Conservation (phyloP, 2,888 invertebrate species). For the Leucophenga maculata region DNA sequence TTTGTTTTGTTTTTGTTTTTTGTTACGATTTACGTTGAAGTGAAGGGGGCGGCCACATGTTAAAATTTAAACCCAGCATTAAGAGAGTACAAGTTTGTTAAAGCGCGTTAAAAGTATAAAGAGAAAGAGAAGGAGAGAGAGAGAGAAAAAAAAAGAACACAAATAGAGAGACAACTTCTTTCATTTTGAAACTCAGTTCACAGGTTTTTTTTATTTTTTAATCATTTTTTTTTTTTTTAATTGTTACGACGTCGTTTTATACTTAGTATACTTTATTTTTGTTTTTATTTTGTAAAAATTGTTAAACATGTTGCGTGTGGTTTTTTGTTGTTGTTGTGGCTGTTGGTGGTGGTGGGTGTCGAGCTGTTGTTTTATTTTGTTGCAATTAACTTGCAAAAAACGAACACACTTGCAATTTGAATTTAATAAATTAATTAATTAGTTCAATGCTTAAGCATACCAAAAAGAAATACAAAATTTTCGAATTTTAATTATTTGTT, state of each 20-base stretch:
- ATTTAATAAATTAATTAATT: neutral
- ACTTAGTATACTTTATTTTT: too few relatives aligned
- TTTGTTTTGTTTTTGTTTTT: neutral
- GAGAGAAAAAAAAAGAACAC: conserved; percentile 1
- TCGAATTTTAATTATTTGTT: too few relatives aligned
- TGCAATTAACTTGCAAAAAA: neutral
- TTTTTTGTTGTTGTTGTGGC: neutral
- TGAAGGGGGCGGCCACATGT: neutral
- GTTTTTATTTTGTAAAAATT: neutral
- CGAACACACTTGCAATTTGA: neutral
- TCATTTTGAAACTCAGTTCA: conserved; percentile 6
- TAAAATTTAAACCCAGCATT: neutral
- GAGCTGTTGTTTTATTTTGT: neutral
- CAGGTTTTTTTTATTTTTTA: neutral
- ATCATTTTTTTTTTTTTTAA: neutral
- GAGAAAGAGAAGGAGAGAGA: neutral
- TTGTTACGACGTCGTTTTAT: neutral
- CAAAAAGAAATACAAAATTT: too few relatives aligned
- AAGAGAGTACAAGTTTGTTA: too few relatives aligned
- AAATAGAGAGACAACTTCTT: conserved; percentile 1
- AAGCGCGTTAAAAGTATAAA: neutral
- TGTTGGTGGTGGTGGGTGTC: neutral
- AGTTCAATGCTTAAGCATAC: neutral
- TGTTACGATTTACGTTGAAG: neutral
- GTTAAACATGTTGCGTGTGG: neutral